phyloP scores from a whole-genome alignment of 2,113 vertebrate genomes.

The Nothocercus julius region DNA sequence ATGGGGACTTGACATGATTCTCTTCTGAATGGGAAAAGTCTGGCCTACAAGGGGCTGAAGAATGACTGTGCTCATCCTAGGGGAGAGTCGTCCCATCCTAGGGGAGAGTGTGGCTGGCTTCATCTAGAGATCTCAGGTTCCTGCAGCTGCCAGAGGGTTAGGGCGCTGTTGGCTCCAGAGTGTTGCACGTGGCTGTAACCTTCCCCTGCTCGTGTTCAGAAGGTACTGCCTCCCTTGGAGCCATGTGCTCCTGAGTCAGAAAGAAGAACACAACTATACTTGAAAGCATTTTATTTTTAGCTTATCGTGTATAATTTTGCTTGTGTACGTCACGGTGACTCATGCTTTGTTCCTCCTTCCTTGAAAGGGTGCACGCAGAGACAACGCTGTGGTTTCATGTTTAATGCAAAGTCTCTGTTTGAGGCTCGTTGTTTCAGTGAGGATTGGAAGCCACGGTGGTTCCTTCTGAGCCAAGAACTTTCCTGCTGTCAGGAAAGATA shows the following conservation, averaged over 20 bases:
- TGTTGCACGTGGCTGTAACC: fast-evolving
- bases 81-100: background rate
- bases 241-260: background rate
- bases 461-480: background rate
- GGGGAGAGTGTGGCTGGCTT: fast-evolving
- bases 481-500: background rate
- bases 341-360: conserved; percentile 25
- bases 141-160: background rate
- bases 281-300: conserved; percentile 64
- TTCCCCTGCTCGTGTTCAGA: background rate
- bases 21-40: background rate
- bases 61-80: background rate
- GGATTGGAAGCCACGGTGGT: background rate
- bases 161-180: background rate
- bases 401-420: background rate
- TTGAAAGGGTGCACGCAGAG: background rate
- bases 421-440: background rate
- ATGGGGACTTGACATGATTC: fast-evolving
- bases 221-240: conserved; percentile 10
- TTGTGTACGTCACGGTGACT: conserved; percentile 22
- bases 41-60: background rate
- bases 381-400: background rate
- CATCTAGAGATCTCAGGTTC: background rate
- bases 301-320: background rate
- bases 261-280: background rate